Evolutionary conservation across 2,113 vertebrate species (phyloP).

Genomic region (Chaetura pelagica): DNA sequence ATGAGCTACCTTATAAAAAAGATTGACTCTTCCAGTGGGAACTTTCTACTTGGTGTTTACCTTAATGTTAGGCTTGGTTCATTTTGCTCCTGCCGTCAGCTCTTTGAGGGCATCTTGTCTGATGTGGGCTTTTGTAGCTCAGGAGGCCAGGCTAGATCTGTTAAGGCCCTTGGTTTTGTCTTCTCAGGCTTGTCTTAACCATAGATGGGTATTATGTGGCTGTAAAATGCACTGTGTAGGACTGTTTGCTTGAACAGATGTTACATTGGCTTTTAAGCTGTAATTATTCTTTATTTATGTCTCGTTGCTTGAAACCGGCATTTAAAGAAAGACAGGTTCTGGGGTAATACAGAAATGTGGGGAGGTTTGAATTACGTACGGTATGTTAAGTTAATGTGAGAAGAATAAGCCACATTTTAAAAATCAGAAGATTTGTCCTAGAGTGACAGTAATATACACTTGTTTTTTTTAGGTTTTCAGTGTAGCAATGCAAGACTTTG

Average conservation of each 20-base stretch:
- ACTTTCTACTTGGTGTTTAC: neutral
- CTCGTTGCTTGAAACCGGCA: constrained; percentile 28
- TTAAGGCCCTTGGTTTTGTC: neutral
- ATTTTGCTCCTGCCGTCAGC: neutral
- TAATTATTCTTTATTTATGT: constrained; percentile 61
- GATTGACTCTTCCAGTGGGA: neutral
- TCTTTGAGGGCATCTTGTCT: neutral
- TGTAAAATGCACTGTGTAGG: neutral
- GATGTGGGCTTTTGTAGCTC: neutral
- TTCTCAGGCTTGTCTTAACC: neutral
- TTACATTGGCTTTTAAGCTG: constrained; percentile 22
- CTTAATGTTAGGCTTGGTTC: neutral
- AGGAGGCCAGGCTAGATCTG: neutral
- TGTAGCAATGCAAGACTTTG: constrained; percentile 56
- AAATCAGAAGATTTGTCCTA: constrained; percentile 29
- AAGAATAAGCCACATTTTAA: neutral
- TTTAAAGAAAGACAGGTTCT: constrained; percentile 46
- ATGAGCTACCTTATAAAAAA: neutral
- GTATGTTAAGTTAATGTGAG: neutral
- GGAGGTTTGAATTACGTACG: neutral
- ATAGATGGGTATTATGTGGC: neutral
- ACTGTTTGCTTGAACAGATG: constrained; percentile 42
- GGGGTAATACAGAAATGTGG: neutral
- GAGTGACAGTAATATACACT: neutral
- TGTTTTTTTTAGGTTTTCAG: constrained; percentile 5